Percentiles rank a stretch among this genome's conserved stretches.
phyloP scores from a whole-genome alignment of 2,113 vertebrate species.

The Picathartes gymnocephalus region DNA sequence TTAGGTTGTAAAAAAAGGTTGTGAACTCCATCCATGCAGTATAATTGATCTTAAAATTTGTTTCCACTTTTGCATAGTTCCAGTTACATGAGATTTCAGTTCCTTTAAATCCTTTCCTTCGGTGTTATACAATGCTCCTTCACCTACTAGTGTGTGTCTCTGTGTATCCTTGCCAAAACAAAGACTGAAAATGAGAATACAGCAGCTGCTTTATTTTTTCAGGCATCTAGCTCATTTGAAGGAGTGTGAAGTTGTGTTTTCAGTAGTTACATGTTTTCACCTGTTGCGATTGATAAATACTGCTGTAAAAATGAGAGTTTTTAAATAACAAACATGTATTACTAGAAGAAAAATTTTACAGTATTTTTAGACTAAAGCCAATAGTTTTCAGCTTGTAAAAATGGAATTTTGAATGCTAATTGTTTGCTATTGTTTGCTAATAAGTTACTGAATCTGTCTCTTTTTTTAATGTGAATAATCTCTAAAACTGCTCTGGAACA shows the following conservation, averaged over 20 bases:
- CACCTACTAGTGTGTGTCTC: neutral
- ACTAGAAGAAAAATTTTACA: neutral
- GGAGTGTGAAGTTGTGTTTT: neutral
- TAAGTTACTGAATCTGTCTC: neutral
- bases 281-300: neutral
- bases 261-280: neutral
- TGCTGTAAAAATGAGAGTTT: neutral
- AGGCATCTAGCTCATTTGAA: neutral
- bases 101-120: neutral
- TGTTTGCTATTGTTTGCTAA: neutral
- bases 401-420: neutral
- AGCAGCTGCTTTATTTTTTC: neutral
- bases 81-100: neutral
- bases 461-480: neutral
- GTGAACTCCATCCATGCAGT: neutral
- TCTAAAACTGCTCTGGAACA: neutral
- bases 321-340: neutral
- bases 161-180: neutral
- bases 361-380: neutral
- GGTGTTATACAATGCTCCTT: neutral
- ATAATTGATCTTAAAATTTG: neutral
- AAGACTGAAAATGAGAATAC: neutral
- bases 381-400: neutral
- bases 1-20: neutral
- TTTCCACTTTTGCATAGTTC: neutral